phyloP scores from a whole-genome alignment of 1,140 invertebrate species.

The Panagrolaimus sp. region DNA sequence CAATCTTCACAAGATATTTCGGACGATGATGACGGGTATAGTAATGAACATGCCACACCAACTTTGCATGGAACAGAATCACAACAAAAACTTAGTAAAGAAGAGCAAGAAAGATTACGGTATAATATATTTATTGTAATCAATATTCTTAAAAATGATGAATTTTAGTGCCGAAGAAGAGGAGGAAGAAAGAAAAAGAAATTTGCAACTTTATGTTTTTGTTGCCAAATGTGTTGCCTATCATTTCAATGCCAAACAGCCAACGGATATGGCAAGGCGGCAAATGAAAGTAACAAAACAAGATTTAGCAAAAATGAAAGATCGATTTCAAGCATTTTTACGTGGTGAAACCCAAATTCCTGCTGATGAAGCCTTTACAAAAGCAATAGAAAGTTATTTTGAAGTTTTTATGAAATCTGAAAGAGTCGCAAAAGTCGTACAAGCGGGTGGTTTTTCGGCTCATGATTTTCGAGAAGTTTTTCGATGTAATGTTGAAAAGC shows the following conservation, averaged over 20 bases:
- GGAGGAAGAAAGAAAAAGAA: slow-evolving; percentile 83
- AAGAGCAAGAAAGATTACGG: slow-evolving; percentile 56
- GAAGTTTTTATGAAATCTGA: slow-evolving; percentile 96
- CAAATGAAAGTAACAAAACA: slow-evolving; percentile 90
- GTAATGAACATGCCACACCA: slow-evolving; percentile 26
- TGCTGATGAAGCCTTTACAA: slow-evolving; percentile 97
- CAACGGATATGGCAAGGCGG: slow-evolving; percentile 87
- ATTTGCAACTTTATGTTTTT: slow-evolving; percentile 95
- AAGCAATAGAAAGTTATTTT: slow-evolving; percentile 92
- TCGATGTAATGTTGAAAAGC: slow-evolving; percentile 58
- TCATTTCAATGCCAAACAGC: slow-evolving; percentile 98
- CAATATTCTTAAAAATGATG: slow-evolving; percentile 18
- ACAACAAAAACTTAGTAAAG: slow-evolving; percentile 49
- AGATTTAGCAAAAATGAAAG: slow-evolving; percentile 87
- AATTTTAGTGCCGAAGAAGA: slow-evolving; percentile 68
- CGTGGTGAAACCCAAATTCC: slow-evolving; percentile 88
- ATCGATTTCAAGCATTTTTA: slow-evolving; percentile 75
- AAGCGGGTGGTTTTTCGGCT: slow-evolving; percentile 90
- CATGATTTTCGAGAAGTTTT: slow-evolving; percentile 93
- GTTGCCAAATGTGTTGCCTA: slow-evolving; percentile 95
- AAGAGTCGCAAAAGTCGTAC: slow-evolving; percentile 86
- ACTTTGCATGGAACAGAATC: slow-evolving; percentile 14
- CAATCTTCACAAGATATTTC: slow-evolving; percentile 56
- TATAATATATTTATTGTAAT: slow-evolving; percentile 19
- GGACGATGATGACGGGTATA: slow-evolving; percentile 35